Percentiles rank a stretch among this genome's conserved stretches.
Conservation (phyloP, 2,888 invertebrate species). For the Eupeodes latifasciatus region DNA sequence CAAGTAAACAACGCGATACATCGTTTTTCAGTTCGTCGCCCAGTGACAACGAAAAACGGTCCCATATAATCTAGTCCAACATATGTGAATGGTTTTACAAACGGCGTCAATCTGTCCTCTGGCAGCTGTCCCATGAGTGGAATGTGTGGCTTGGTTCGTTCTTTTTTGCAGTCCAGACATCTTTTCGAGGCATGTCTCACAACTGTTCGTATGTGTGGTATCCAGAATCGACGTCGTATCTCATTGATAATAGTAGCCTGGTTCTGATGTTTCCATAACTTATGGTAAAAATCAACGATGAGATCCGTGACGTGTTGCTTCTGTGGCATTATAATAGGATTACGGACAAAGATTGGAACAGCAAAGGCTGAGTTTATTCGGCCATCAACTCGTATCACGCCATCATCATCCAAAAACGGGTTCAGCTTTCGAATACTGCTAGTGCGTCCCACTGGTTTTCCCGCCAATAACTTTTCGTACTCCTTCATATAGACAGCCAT, state of each 20-base stretch:
- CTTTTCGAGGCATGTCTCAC: slow-evolving; percentile 20
- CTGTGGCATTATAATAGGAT: slow-evolving; percentile 24
- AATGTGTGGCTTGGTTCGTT: slow-evolving; percentile 16
- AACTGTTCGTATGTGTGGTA: slow-evolving; percentile 8
- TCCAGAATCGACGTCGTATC: slow-evolving; percentile 32
- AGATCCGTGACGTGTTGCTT: slow-evolving; percentile 26
- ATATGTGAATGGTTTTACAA: slow-evolving; percentile 53
- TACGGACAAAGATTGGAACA: background rate
- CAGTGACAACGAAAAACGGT: slow-evolving; percentile 14
- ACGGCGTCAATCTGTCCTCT: slow-evolving; percentile 43
- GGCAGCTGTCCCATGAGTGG: slow-evolving; percentile 71
- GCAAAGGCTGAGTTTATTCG: slow-evolving; percentile 11
- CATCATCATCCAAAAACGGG: background rate
- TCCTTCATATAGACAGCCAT: background rate
- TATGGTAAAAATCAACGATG: slow-evolving; percentile 25
- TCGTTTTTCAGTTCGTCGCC: background rate
- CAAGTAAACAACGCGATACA: too few relatives aligned
- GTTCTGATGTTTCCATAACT: slow-evolving; percentile 10
- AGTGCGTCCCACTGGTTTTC: background rate
- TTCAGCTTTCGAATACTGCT: background rate
- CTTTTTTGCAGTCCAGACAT: slow-evolving; percentile 29
- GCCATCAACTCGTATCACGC: background rate
- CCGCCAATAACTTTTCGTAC: background rate
- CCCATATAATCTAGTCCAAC: slow-evolving; percentile 65
- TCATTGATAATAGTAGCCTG: slow-evolving; percentile 22